A percentile compares a stretch with the other conserved stretches of the same genome.
These are phyloP conservation scores for Sminthurinus aureus DNA, from an alignment of 2,888 invertebrate genomes.

Conservation along the genomic window DNA sequence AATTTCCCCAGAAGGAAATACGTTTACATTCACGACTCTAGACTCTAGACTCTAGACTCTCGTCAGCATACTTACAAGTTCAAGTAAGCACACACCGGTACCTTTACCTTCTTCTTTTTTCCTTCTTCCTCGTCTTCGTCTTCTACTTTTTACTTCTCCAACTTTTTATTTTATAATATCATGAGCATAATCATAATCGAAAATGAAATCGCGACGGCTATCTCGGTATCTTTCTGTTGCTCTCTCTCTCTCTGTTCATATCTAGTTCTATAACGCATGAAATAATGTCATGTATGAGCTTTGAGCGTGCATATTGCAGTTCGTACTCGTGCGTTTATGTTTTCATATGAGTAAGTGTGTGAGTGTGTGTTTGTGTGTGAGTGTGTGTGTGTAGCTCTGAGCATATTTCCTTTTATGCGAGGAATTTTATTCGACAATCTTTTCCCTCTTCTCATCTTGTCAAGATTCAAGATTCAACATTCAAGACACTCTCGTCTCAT, in stretches of 20 bases:
- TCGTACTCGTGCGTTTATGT: neutral
- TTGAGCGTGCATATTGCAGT: too few relatives aligned
- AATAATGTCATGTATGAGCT: neutral
- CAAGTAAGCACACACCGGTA: neutral
- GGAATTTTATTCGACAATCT: neutral
- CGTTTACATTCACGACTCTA: neutral
- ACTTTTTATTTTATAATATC: neutral
- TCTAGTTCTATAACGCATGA: neutral
- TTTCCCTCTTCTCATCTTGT: neutral
- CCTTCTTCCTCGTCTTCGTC: too few relatives aligned
- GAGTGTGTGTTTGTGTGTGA: neutral
- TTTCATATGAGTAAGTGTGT: neutral
- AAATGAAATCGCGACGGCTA: neutral
- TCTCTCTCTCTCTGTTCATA: neutral
- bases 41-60: neutral
- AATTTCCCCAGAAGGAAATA: slow-evolving; percentile 5
- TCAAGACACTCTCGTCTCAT: neutral
- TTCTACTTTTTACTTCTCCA: too few relatives aligned
- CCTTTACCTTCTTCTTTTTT: slow-evolving; percentile 3
- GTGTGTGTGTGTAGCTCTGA: neutral
- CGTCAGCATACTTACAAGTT: too few relatives aligned
- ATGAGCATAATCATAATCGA: slow-evolving; percentile 9
- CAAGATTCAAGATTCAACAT: neutral
- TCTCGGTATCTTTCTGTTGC: neutral
- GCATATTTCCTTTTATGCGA: neutral